A percentile compares a stretch with the other conserved stretches of the same genome.
Evolutionary conservation across 2,888 invertebrate species (phyloP).

Genomic region (Mycogona germanica): DNA sequence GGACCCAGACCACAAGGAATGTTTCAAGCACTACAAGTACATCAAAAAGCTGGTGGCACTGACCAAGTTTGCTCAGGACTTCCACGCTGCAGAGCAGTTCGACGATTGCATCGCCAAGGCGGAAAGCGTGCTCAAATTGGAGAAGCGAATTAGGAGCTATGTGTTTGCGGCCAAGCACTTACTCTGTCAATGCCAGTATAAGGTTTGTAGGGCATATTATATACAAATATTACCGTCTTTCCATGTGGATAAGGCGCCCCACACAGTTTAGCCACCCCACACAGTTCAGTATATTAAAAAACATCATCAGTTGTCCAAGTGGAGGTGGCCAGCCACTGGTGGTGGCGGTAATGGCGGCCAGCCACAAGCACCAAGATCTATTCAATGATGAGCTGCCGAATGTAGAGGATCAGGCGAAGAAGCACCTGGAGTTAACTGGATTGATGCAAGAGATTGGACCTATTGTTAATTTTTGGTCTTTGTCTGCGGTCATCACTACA

Average conservation of each 20-base stretch:
- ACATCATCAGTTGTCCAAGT: neutral
- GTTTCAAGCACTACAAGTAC: conserved; percentile 92
- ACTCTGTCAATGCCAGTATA: conserved; percentile 59
- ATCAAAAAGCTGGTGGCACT: conserved; percentile 83
- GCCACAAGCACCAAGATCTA: too few relatives aligned
- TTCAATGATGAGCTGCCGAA: too few relatives aligned
- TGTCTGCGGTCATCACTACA: too few relatives aligned
- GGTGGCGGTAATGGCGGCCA: too few relatives aligned
- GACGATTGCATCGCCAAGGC: conserved; percentile 55
- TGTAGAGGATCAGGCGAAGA: too few relatives aligned
- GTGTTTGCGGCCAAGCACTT: conserved; percentile 55
- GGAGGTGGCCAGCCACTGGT: too few relatives aligned
- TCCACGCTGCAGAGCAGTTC: conserved; percentile 49
- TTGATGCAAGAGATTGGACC: too few relatives aligned
- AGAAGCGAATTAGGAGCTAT: conserved; percentile 44
- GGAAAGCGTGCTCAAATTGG: conserved; percentile 46
- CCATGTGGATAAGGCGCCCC: too few relatives aligned
- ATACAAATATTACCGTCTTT: too few relatives aligned
- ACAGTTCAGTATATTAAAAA: neutral
- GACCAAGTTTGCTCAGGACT: conserved; percentile 36
- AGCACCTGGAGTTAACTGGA: too few relatives aligned
- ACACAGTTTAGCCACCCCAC: neutral
- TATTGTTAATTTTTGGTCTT: too few relatives aligned
- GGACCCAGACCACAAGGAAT: conserved; percentile 94
- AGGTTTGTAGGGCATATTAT: conserved; percentile 32